phyloP scores from a whole-genome alignment of 2,888 invertebrate species.

The Apamea crenata region DNA sequence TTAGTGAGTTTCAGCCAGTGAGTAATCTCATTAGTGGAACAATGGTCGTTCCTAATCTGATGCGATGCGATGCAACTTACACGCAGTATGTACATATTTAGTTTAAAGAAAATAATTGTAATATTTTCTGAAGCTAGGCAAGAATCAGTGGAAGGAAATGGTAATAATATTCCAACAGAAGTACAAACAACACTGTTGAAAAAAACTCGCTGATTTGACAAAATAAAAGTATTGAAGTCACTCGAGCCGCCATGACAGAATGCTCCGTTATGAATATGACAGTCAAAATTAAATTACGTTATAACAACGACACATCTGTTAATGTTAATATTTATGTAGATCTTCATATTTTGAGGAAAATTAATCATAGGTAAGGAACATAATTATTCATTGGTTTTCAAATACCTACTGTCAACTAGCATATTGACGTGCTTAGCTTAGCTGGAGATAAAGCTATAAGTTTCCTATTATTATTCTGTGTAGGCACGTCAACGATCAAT shows the following conservation, averaged over 20 bases:
- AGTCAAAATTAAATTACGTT: not conserved
- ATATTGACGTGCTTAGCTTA: not conserved
- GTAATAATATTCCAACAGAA: not conserved
- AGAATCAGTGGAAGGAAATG: no score
- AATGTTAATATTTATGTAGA: not conserved
- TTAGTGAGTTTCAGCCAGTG: constrained; percentile 80
- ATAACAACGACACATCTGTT: not conserved
- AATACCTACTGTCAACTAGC: not conserved
- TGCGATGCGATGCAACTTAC: constrained; percentile 71
- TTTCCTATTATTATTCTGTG: constrained; percentile 21
- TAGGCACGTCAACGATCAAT: constrained; percentile 8
- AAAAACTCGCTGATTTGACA: not conserved
- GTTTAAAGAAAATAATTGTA: constrained; percentile 39
- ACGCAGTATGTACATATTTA: constrained; percentile 62
- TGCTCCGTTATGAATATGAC: not conserved
- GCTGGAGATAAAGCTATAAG: constrained; percentile 38
- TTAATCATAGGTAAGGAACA: not conserved
- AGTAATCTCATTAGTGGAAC: constrained; percentile 83
- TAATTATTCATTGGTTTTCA: not conserved
- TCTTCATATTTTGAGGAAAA: not conserved
- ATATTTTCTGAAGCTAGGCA: not conserved
- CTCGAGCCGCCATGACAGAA: not conserved
- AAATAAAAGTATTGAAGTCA: not conserved
- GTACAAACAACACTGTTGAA: not conserved
- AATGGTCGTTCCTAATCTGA: constrained; percentile 81